These are phyloP conservation scores for Murina feae DNA, from an alignment of 2,113 vertebrate species.

Conservation along the genomic window DNA sequence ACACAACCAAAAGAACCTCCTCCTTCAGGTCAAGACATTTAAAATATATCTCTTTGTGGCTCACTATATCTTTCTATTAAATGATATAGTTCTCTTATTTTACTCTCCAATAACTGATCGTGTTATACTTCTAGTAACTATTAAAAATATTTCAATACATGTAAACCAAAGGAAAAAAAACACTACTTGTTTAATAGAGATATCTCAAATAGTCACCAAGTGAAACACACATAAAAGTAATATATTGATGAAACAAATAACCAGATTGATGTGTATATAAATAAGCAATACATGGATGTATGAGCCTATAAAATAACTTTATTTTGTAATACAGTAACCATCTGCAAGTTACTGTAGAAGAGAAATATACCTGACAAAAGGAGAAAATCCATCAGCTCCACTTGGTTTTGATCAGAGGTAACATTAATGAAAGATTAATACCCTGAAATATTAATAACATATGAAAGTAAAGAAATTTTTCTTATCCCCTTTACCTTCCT, in stretches of 20 bases:
- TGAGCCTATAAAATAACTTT: background rate
- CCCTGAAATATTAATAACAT: constrained; percentile 48
- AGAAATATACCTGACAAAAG: constrained; percentile 18
- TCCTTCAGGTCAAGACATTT: background rate
- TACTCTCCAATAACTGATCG: background rate
- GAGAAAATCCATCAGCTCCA: background rate
- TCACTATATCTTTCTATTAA: background rate
- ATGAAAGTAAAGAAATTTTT: constrained; percentile 47
- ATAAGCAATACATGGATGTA: background rate
- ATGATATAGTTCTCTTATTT: background rate
- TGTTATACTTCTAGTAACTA: background rate
- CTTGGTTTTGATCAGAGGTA: constrained; percentile 42
- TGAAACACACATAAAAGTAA: background rate
- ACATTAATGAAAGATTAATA: constrained; percentile 54
- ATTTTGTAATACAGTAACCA: background rate
- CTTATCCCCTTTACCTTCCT: constrained; percentile 39
- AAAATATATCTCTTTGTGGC: background rate
- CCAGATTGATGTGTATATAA: background rate
- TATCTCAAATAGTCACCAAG: background rate
- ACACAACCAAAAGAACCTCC: background rate
- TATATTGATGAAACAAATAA: background rate
- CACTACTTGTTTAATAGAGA: background rate
- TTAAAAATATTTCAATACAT: background rate
- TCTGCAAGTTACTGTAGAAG: background rate
- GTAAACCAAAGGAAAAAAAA: background rate